phyloP scores from a whole-genome alignment of 2,888 invertebrate genomes.

The Hirtodrosophila confusa region DNA sequence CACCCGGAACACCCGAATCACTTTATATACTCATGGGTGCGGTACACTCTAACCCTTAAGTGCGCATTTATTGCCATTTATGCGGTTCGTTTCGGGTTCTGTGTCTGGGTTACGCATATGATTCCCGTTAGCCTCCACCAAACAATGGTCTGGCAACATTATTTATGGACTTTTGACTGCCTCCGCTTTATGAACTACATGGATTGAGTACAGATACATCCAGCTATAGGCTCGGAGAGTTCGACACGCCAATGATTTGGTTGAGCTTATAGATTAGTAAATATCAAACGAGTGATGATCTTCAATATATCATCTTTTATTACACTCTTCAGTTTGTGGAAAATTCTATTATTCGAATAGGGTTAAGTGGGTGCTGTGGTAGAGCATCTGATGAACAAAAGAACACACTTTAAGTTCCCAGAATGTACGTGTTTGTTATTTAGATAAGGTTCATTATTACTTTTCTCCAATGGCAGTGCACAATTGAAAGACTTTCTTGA shows the following conservation, averaged over 20 bases:
- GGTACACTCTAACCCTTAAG: constrained; percentile 72
- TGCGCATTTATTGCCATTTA: constrained; percentile 78
- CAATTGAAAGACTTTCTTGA: too few relatives aligned
- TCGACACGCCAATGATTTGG: constrained; percentile 54
- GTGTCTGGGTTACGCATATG: constrained; percentile 68
- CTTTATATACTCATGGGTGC: constrained; percentile 16
- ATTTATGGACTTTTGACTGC: constrained; percentile 70
- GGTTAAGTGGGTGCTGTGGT: not conserved
- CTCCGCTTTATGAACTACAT: constrained; percentile 62
- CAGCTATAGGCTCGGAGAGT: constrained; percentile 10
- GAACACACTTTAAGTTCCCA: too few relatives aligned
- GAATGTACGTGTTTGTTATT: too few relatives aligned
- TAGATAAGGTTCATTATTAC: too few relatives aligned
- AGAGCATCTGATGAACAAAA: too few relatives aligned
- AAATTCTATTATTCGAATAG: not conserved
- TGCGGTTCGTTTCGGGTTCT: constrained; percentile 71
- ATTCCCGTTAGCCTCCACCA: constrained; percentile 31
- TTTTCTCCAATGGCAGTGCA: too few relatives aligned
- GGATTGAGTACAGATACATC: constrained; percentile 1
- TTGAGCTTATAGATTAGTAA: constrained; percentile 21
- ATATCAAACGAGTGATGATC: constrained; percentile 38
- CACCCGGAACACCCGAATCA: constrained; percentile 7
- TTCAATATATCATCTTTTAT: constrained; percentile 5
- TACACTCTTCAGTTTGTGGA: not conserved
- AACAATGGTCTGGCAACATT: constrained; percentile 54